Base-by-base conservation (phyloP, 2,888 invertebrate genomes). In the Nesidiocoris tenuis region DNA sequence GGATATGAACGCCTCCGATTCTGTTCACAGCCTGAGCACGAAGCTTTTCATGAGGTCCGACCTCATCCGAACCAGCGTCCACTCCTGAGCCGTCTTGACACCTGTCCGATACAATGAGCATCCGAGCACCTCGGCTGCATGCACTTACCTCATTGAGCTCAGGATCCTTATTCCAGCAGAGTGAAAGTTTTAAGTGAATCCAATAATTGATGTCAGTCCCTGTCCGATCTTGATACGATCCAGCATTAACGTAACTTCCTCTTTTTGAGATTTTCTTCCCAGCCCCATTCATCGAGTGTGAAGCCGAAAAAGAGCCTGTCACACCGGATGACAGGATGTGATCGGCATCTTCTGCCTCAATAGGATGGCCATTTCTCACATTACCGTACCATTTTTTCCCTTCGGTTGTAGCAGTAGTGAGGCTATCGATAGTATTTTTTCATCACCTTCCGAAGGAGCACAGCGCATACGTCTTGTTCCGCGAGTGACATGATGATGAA, bases 151-250 rank as follows among this genome's bases (percentile, higher is more conserved):
- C 66, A 56, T 55, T 56, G 67, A 65, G 39, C 39, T 12, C 39
- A 12, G 12, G 39, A 3, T 39, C 39, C 12, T 54, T 67, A 67
- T 55, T 21, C 66, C 67, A 17, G 19, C 65, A 39, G 39, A 67
- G 67, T 55, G 67, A 67, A 67, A 67, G 67, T 55, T 19, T 56
- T 56, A 67, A 67, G 67, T 67, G 56, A 67, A 67, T 67, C 67
- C 55, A 56, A 67, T 56, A 56, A 39, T 56, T 22, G 55, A 16
- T 56, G 67, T 23, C 56, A 56, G 55, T 22, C 21, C 67, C 39
- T 39, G 2, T 16, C 9, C 21, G 55, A 12, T 12, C 3, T 39
- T 12, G 39, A 3, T 12, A 7, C 39, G 39, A 12, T 39, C 12
- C 39, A 3, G 12, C 22, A 54, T 16, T 22, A 18, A 67, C 67